Percentiles rank a stretch among this genome's conserved stretches.
These are phyloP conservation scores for Bombus turneri DNA, from an alignment of 1,140 invertebrate species.

Conservation along the genomic window DNA sequence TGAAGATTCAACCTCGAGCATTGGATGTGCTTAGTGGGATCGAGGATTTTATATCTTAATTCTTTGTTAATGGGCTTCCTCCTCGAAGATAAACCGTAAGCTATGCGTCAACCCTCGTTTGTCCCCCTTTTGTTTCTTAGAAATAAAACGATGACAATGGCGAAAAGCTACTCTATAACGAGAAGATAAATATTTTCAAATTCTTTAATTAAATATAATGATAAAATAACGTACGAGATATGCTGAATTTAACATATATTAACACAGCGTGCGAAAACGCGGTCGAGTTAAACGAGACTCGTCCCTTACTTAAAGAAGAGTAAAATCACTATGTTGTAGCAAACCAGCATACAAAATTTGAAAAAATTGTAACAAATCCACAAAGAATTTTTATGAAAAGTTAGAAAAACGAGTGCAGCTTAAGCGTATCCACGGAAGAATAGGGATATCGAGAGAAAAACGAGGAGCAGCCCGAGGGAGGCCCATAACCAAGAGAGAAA, in stretches of 20 bases:
- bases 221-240: too few relatives aligned
- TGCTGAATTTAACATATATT: too few relatives aligned
- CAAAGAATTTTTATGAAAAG: background rate
- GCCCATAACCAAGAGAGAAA: constrained; percentile 52
- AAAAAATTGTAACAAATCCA: background rate
- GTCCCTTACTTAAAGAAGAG: background rate
- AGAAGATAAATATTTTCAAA: too few relatives aligned
- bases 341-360: background rate
- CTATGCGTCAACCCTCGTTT: background rate
- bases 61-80: background rate
- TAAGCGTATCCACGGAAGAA: constrained; percentile 15
- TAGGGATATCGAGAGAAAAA: background rate
- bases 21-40: too few relatives aligned
- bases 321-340: too few relatives aligned
- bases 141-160: too few relatives aligned
- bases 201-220: background rate
- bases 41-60: background rate
- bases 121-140: too few relatives aligned
- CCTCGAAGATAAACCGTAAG: background rate
- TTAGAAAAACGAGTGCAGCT: background rate
- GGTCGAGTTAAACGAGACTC: background rate
- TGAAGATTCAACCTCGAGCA: background rate
- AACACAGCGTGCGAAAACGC: background rate
- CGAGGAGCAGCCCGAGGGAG: constrained; percentile 10
- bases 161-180: too few relatives aligned